Evolutionary conservation across 2,797 vertebrate genomes (phyloP).

Genomic region (Acipenser ruthenus): DNA sequence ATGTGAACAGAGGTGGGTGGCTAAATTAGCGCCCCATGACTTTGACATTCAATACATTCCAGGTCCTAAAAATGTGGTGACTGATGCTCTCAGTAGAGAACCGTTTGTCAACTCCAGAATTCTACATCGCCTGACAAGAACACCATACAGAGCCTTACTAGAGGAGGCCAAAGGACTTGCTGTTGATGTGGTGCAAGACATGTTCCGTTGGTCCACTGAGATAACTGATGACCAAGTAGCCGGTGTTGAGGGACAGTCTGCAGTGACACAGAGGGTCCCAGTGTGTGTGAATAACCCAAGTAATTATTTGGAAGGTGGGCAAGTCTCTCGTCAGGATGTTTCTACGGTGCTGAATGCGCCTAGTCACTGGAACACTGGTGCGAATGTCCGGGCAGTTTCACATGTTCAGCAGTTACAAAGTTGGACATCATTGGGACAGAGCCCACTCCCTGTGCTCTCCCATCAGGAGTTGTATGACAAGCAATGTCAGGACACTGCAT

Average conservation of each 20-base stretch:
- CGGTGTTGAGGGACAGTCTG: too few species aligned
- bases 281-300: too few species aligned
- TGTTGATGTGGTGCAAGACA: constrained; percentile 5
- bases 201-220: constrained; percentile 4
- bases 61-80: constrained; percentile 18
- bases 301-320: too few species aligned
- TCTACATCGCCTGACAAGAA: neutral
- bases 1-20: constrained; percentile 21
- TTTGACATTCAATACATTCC: constrained; percentile 24
- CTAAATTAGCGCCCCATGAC: constrained; percentile 11
- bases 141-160: constrained; percentile 15
- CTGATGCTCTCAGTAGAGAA: constrained; percentile 13
- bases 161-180: constrained; percentile 5
- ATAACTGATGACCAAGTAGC: too few species aligned
- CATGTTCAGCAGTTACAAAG: neutral
- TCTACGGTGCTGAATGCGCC: too few species aligned
- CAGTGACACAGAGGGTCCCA: too few species aligned
- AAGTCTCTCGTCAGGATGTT: too few species aligned
- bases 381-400: too few species aligned
- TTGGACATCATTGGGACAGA: neutral
- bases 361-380: too few species aligned
- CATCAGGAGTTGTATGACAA: neutral
- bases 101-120: constrained; percentile 7
- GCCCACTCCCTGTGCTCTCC: neutral
- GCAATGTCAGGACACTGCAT: neutral